Base-by-base conservation (phyloP, 2,888 invertebrate genomes). In the Cartodere bifasciata region DNA sequence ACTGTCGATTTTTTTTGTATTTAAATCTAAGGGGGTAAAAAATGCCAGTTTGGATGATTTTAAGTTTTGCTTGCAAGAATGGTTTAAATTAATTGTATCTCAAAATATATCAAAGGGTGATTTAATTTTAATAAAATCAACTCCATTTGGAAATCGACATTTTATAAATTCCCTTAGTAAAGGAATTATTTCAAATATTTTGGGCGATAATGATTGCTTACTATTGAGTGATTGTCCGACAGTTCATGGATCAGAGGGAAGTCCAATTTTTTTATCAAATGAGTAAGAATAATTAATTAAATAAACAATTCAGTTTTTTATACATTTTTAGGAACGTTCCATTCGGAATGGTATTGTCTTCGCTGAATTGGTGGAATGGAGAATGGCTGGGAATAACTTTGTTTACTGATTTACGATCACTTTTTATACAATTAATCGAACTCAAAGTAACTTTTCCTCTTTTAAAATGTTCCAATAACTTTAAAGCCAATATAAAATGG, bases 321-420 rank as follows among this genome's bases (percentile, higher is more conserved):
- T n/a, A n/a, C n/a, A n/a, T n/a, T n/a, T n/a, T 28, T 26, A 24
- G n/a, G n/a, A 30, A 36, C 23, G 20, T 24, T 16, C 44, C 67
- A 22, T 50, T 67, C 34, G 74, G 72, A 23, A 55, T 64, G 39
- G 67, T 73, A 41, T 62, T 72, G 24, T 68, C 68, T 45, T 62
- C 70, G 41, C 62, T 70, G 43, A 67, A 67, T 33, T 71, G 72
- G 71, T 72, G 70, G 60, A 62, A 67, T 15, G 70, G 70, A 5
- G 74, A 73, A 55, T 70, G 71, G 68, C 68, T 72, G 37, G 72
- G 72, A 29, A 65, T 71, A 38, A 70, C 72, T 7, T 60, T 74
- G 38, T 62, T 62, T 25, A 70, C 68, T 14, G 66, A 67, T 36
- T 55, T 74, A 13, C 50, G 53, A 21, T 57, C 68, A 2, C 64